A percentile compares a stretch with the other conserved stretches of the same genome.
Conservation (phyloP, 2,888 invertebrate genomes). For the Callosobruchus maculatus region DNA sequence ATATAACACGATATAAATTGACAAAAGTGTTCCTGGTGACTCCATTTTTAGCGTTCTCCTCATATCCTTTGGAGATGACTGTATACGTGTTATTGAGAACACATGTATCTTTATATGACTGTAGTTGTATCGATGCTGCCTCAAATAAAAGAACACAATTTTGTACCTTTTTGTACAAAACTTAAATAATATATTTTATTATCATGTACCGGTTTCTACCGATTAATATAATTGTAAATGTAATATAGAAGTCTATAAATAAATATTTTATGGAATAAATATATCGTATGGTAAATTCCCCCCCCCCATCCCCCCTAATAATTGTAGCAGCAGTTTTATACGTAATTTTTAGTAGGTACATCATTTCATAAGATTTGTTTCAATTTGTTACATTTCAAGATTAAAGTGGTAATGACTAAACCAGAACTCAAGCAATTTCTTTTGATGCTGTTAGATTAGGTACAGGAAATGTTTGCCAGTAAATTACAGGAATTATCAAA, state of each 20-base stretch:
- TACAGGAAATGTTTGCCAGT: background rate
- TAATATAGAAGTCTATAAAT: too few relatives aligned
- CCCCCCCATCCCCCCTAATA: too few relatives aligned
- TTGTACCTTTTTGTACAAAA: background rate
- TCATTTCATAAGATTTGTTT: too few relatives aligned
- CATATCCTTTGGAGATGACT: too few relatives aligned
- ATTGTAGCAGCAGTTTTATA: too few relatives aligned
- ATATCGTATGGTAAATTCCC: too few relatives aligned
- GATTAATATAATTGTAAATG: background rate
- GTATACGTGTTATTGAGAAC: too few relatives aligned
- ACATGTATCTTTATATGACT: background rate
- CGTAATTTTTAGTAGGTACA: too few relatives aligned
- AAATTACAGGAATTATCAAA: background rate
- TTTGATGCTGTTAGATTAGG: background rate
- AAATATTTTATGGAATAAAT: background rate
- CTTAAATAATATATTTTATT: background rate
- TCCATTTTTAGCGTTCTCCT: too few relatives aligned
- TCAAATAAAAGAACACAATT: background rate
- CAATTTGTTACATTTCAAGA: background rate
- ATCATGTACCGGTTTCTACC: background rate
- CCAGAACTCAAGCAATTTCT: background rate
- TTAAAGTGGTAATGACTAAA: background rate
- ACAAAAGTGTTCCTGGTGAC: too few relatives aligned
- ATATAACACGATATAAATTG: too few relatives aligned
- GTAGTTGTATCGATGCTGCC: background rate